Percentiles rank a stretch among this genome's conserved stretches.
Conservation (phyloP, 2,888 invertebrate species). For the Ormyrus labotus region DNA sequence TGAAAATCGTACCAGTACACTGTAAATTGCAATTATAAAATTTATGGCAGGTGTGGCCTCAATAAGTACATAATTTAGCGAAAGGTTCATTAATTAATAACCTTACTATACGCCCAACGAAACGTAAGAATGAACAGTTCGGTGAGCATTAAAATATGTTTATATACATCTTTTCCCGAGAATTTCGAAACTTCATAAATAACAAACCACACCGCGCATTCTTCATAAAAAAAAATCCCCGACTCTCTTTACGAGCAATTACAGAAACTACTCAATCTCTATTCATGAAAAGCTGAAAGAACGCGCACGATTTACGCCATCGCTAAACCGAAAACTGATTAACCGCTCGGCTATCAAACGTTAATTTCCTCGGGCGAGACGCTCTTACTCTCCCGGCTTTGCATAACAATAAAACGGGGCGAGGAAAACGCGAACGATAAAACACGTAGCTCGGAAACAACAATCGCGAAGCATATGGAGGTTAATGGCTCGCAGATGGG, state of each 20-base stretch:
- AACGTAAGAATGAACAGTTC: too few species aligned
- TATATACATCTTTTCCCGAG: too few species aligned
- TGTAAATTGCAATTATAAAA: neutral
- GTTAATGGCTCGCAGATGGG: conserved; percentile 60
- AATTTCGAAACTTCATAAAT: too few species aligned
- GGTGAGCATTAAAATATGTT: too few species aligned
- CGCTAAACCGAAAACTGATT: neutral
- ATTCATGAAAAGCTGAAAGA: neutral
- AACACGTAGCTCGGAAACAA: conserved; percentile 10
- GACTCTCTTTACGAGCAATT: neutral
- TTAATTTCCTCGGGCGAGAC: conserved; percentile 14
- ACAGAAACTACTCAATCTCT: neutral
- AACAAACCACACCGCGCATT: too few species aligned
- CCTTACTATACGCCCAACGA: too few species aligned
- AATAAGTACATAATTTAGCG: too few species aligned
- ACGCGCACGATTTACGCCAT: too few species aligned
- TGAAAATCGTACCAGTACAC: neutral
- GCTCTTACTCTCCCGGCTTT: neutral
- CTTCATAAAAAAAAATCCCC: neutral
- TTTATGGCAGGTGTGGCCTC: too few species aligned
- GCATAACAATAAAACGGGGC: conserved; percentile 23
- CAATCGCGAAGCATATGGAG: conserved; percentile 54
- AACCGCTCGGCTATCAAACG: neutral
- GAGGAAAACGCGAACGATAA: conserved; percentile 14
- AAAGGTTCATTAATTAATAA: too few species aligned